phyloP scores from a whole-genome alignment of 2,888 invertebrate species.

The Tetranychus piercei region DNA sequence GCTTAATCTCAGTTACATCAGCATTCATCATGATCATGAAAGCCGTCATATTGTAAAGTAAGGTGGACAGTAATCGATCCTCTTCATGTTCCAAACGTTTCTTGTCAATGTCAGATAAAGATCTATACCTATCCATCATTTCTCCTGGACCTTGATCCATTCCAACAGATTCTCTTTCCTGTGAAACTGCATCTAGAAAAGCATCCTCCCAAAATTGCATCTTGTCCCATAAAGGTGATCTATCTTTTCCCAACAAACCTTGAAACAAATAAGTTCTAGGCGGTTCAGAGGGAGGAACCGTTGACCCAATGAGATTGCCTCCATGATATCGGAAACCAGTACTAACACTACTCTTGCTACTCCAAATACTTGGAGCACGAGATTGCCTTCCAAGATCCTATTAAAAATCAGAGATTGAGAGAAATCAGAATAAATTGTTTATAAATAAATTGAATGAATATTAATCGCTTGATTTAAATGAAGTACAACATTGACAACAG shows the following conservation, averaged over 20 bases:
- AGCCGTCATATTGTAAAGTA: constrained; percentile 86
- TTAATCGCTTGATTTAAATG: too few relatives aligned
- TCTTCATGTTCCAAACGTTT: constrained; percentile 95
- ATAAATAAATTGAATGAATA: not conserved
- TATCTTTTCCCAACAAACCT: constrained; percentile 34
- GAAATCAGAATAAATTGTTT: not conserved
- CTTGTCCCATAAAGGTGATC: constrained; percentile 69
- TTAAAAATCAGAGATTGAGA: constrained; percentile 33
- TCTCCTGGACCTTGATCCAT: constrained; percentile 98
- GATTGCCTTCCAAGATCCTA: constrained; percentile 47
- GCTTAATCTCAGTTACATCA: constrained; percentile 58
- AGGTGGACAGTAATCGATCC: constrained; percentile 77
- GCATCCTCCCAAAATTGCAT: constrained; percentile 99
- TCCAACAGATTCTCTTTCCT: constrained; percentile 94
- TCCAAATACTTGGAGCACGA: constrained; percentile 72
- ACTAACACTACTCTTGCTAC: constrained; percentile 70
- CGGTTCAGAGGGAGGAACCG: constrained; percentile 68
- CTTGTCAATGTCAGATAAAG: constrained; percentile 58
- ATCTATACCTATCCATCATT: constrained; percentile 96
- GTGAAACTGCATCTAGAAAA: constrained; percentile 86
- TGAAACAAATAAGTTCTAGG: constrained; percentile 79
- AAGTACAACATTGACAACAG: too few relatives aligned
- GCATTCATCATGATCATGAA: constrained; percentile 84
- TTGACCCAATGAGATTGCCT: constrained; percentile 58
- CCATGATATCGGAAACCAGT: constrained; percentile 70